Evolutionary conservation across 1,140 invertebrate species (phyloP), one percentile per base, ranked within the genome.

Genomic region (Oryctes rhinoceros): DNA sequence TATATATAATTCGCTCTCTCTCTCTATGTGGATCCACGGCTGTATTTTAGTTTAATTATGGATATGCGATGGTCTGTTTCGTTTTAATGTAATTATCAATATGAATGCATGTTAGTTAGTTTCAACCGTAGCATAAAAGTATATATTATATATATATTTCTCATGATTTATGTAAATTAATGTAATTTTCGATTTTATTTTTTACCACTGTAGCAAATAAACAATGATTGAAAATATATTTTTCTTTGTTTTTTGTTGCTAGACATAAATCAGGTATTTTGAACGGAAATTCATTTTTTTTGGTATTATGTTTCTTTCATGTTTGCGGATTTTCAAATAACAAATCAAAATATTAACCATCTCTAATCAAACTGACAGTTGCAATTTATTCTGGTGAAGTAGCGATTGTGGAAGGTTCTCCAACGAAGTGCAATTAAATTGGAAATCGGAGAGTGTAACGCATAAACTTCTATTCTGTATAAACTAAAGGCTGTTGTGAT

Each of bases 111-210:
- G 85, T 85, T 87, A 87, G 85, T 84, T 87, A 81, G 30, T 48
- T 48, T 24, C 49, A 59, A 78, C 77, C n/a, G 75, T 78, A 78
- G 77, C 49, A 35, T 78, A 53, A 78, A 78, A 13, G 47, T 78
- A 78, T 78, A 78, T 78, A 78, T 87, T 84, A 82, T 86, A 86
- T 85, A 84, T 81, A 83, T 85, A 85, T 74, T 74, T 79, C 78
- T 85, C 83, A 83, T 85, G 85, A 86, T 85, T 84, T 85, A 85
- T 83, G 81, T 78, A 85, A 85, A 78, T 59, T 81, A 87, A 86
- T 87, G 86, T 87, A 87, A 78, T 59, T 87, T 85, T 86, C 86
- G 84, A 87, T 86, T 87, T 87, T 87, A 87, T 87, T 87, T 87
- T 87, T 87, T 87, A 87, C 86, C 86, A 87, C 86, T 82, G 84